Conservation (phyloP, 1,140 invertebrate species). For the Lepidostoma basale region DNA sequence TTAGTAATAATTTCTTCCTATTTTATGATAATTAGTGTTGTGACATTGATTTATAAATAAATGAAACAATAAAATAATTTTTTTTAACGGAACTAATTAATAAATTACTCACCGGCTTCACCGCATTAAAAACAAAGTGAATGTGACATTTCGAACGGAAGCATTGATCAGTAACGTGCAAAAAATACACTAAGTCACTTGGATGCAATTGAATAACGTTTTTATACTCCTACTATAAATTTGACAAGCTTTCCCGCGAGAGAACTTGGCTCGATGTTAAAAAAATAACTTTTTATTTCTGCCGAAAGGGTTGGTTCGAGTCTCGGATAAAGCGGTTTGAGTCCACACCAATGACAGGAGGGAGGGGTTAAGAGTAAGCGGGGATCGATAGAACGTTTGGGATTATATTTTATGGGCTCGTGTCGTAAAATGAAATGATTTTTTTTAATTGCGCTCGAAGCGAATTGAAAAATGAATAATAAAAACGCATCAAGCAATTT, state of each 20-base stretch:
- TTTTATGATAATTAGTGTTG: no score
- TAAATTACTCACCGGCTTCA: no score
- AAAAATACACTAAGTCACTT: constrained; percentile 40
- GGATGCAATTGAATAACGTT: constrained; percentile 40
- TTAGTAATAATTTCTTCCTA: no score
- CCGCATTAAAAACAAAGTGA: no score
- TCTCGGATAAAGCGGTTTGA: constrained; percentile 17
- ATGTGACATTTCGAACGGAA: no score
- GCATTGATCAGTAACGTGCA: background rate
- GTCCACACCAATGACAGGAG: constrained; percentile 15
- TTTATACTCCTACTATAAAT: constrained; percentile 36
- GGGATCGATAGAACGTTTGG: background rate
- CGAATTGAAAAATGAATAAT: no score
- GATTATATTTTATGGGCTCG: background rate
- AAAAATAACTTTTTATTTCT: constrained; percentile 16
- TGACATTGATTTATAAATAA: no score
- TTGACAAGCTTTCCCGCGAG: constrained; percentile 32
- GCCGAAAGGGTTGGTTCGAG: constrained; percentile 3
- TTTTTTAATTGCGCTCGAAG: no score
- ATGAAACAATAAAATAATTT: no score
- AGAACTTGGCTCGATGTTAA: background rate
- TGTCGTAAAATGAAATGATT: background rate
- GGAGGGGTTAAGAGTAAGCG: background rate
- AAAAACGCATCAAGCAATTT: no score
- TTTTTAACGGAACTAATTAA: no score